A percentile compares a stretch with the other conserved stretches of the same genome.
Evolutionary conservation across 2,113 vertebrate species (phyloP).

Genomic region (Eulacestoma nigropectus): DNA sequence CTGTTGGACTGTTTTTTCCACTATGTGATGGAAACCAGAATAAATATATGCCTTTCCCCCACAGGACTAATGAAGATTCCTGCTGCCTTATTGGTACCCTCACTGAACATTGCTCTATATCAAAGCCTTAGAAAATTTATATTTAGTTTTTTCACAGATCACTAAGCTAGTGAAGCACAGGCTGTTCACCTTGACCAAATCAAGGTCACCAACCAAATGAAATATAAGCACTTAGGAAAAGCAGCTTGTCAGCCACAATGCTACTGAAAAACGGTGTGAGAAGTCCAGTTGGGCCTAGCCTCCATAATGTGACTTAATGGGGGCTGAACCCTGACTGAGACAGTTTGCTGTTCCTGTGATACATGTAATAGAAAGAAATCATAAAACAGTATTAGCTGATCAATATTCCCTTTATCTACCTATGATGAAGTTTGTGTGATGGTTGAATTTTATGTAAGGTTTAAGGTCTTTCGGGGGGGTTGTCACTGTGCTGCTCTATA

Average conservation of each 20-base stretch:
- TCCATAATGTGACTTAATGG: background rate
- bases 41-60: background rate
- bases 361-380: background rate
- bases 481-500: background rate
- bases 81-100: background rate
- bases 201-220: background rate
- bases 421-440: fast-evolving
- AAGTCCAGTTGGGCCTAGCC: background rate
- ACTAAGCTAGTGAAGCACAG: background rate
- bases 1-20: background rate
- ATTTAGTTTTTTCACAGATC: background rate
- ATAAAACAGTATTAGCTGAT: background rate
- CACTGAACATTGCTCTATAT: background rate
- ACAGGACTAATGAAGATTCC: background rate
- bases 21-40: background rate
- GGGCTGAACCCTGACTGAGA: background rate
- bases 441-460: background rate
- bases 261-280: background rate
- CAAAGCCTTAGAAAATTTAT: background rate
- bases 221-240: background rate
- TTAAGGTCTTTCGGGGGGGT: background rate
- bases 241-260: background rate
- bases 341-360: background rate
- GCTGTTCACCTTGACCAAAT: background rate
- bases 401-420: background rate